Conservation (phyloP, 2,888 invertebrate species). For the Amphimallon solstitiale region DNA sequence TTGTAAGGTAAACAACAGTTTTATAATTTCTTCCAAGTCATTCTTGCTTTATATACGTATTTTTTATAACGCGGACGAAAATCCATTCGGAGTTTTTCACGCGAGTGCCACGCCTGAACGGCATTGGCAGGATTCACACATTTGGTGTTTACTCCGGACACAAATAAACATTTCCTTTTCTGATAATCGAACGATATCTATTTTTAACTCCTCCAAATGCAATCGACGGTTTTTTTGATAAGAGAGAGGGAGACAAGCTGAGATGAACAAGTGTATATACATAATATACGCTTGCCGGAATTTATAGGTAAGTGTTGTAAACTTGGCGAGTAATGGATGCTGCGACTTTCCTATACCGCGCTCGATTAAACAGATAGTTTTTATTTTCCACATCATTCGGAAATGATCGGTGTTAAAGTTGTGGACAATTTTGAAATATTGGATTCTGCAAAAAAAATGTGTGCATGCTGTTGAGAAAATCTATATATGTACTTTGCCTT, state of each 20-base stretch:
- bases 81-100: conserved; percentile 7
- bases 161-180: conserved; percentile 32
- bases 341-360: too few relatives aligned
- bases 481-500: too few relatives aligned
- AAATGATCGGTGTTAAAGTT: too few relatives aligned
- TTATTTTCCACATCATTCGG: too few relatives aligned
- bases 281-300: too few relatives aligned
- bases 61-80: not conserved
- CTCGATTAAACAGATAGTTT: too few relatives aligned
- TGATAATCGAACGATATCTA: conserved; percentile 39
- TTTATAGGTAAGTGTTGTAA: too few relatives aligned
- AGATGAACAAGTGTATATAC: too few relatives aligned
- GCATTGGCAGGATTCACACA: conserved; percentile 24
- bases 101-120: conserved; percentile 6
- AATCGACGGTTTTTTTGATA: conserved; percentile 12
- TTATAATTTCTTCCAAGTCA: conserved; percentile 1
- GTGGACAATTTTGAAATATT: too few relatives aligned
- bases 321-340: too few relatives aligned
- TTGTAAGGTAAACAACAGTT: conserved; percentile 11
- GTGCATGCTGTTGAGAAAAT: too few relatives aligned
- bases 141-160: conserved; percentile 22
- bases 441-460: too few relatives aligned
- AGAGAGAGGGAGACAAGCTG: conserved; percentile 5
- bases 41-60: not conserved
- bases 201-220: conserved; percentile 30